Conservation (phyloP, 1,140 invertebrate genomes). For the Babylonia areolata region DNA sequence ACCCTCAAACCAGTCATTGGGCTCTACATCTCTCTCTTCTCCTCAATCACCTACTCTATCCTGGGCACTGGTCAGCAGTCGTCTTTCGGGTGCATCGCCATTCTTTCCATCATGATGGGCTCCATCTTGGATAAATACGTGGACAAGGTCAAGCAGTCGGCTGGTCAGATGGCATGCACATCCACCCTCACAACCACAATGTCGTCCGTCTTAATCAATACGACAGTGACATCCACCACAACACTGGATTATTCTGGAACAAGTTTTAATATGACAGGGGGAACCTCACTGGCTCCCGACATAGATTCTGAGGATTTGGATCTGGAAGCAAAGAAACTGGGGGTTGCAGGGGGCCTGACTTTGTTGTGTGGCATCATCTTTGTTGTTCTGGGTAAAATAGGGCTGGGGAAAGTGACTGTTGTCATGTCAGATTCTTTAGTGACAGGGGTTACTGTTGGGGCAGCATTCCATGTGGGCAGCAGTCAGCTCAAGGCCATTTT, state of each 20-base stretch:
- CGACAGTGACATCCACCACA: too few species aligned
- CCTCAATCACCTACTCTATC: slow-evolving; percentile 91
- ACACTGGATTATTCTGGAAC: too few species aligned
- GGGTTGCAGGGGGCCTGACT: slow-evolving; percentile 41
- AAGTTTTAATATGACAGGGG: neutral
- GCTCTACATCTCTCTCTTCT: slow-evolving; percentile 96
- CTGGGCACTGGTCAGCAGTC: slow-evolving; percentile 94
- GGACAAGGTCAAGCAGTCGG: neutral
- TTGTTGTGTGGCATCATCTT: slow-evolving; percentile 50
- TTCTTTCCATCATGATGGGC: slow-evolving; percentile 76
- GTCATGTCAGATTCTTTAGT: slow-evolving; percentile 76
- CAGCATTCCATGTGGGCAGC: slow-evolving; percentile 76
- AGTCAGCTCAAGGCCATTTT: slow-evolving; percentile 75
- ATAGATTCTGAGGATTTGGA: neutral
- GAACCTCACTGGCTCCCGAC: neutral
- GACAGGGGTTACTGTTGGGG: slow-evolving; percentile 76
- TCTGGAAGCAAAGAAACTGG: slow-evolving; percentile 24
- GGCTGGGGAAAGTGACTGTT: slow-evolving; percentile 73
- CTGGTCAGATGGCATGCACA: neutral
- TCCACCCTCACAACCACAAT: neutral
- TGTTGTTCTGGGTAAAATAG: slow-evolving; percentile 72
- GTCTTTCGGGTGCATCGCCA: slow-evolving; percentile 86
- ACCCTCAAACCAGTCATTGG: slow-evolving; percentile 91
- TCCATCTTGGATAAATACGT: slow-evolving; percentile 66
- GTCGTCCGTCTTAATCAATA: neutral